Conservation (phyloP, 2,113 vertebrate genomes). For the Platycercus adscitus region DNA sequence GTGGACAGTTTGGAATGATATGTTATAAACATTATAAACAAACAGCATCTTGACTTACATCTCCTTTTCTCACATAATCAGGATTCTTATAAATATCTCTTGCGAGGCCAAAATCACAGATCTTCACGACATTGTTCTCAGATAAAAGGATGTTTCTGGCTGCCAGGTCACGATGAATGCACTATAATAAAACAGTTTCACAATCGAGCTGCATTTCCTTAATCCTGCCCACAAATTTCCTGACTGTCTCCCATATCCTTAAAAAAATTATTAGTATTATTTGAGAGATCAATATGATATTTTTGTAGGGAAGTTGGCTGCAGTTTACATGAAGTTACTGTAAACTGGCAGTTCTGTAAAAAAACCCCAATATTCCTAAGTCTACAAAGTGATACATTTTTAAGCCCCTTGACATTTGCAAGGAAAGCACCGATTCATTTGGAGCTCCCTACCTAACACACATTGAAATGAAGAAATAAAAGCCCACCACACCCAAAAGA, state of each 20-base stretch:
- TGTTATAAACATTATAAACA: slow-evolving; percentile 10
- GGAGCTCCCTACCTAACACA: not conserved
- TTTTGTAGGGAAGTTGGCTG: not conserved
- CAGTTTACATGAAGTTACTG: not conserved
- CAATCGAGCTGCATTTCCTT: slow-evolving; percentile 64
- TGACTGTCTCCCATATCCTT: slow-evolving; percentile 24
- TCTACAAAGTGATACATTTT: not conserved
- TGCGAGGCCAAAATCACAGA: slow-evolving; percentile 95
- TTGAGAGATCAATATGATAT: not conserved
- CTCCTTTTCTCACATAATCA: slow-evolving; percentile 94
- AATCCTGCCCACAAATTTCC: slow-evolving; percentile 57
- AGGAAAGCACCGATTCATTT: not conserved
- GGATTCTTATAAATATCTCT: slow-evolving; percentile 96
- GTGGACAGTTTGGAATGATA: slow-evolving; percentile 2
- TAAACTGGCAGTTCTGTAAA: not conserved
- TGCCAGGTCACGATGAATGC: slow-evolving; percentile 94
- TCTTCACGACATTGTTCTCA: slow-evolving; percentile 96
- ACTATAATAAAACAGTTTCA: slow-evolving; percentile 78
- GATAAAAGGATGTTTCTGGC: slow-evolving; percentile 93
- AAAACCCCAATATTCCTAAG: not conserved
- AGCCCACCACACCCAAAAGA: not conserved
- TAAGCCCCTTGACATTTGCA: not conserved
- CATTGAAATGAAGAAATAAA: not conserved
- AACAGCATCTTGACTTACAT: slow-evolving; percentile 81
- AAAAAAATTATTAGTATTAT: not conserved